phyloP scores from a whole-genome alignment of 2,113 vertebrate species.

The Cichladusa arquata region DNA sequence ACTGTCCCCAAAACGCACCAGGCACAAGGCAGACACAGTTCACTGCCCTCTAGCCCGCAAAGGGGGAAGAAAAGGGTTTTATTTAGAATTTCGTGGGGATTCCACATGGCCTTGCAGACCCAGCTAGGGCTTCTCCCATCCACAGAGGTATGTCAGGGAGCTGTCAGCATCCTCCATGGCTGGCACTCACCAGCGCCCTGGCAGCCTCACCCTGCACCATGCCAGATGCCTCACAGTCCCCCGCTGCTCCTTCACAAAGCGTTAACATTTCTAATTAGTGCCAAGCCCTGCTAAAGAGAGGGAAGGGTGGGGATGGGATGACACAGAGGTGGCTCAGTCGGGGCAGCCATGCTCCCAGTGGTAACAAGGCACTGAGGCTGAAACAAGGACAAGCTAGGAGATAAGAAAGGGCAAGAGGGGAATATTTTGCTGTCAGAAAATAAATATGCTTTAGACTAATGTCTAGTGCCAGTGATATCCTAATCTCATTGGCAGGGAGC shows the following conservation, averaged over 20 bases:
- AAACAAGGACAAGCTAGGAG: not conserved
- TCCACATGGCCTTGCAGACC: not conserved
- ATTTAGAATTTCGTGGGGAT: not conserved
- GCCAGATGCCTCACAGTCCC: conserved; percentile 3
- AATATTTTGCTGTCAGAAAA: conserved; percentile 70
- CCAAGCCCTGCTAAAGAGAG: not conserved
- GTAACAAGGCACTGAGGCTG: not conserved
- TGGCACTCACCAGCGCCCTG: not conserved
- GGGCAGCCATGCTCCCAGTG: not conserved
- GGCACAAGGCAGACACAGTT: accelerated
- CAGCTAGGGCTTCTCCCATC: not conserved
- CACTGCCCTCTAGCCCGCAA: accelerated
- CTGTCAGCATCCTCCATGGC: not conserved
- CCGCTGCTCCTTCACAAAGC: not conserved
- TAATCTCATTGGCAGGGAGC: conserved; percentile 36
- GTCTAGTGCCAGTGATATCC: conserved; percentile 44
- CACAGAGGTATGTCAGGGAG: accelerated
- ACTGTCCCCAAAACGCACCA: accelerated
- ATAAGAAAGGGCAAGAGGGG: conserved; percentile 68
- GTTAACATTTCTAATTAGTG: conserved; percentile 59
- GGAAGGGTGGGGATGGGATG: not conserved
- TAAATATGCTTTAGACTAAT: conserved; percentile 36
- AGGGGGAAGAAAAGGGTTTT: not conserved
- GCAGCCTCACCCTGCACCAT: not conserved
- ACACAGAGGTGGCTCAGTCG: not conserved